Base-by-base conservation (phyloP, 2,888 invertebrate species). In the Sarcophaga subvicina region DNA sequence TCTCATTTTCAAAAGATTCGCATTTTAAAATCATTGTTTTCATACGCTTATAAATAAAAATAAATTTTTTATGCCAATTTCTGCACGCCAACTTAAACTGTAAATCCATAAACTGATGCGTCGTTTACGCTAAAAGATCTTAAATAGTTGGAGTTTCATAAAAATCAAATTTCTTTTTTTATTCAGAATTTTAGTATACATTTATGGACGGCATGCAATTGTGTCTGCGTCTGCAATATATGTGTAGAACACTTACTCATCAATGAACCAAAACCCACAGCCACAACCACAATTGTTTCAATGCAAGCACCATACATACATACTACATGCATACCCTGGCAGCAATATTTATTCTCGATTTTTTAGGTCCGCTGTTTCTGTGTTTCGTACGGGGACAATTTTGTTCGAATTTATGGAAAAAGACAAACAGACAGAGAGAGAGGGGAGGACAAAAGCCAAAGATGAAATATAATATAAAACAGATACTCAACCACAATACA, bases 231-330 rank as follows among this genome's bases (percentile, higher is more conserved):
- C 22, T 54, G 54, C 54, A 54, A 54, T 54, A 37, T 37, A 37
- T 81, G 47, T 75, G 75, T 70, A 64, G 64, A 85, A 77, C 76
- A 80, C 80, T 85, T 85, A 76, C 45, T 72, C 71, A 76, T 87
- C 87, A 84, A 87, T 79, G 83, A 88, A 85, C 78, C 83, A 70
- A 78, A 83, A 79, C 66, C 67, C 62, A 70, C 54, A 81, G 11
- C 37, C 63, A 64, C 22, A 82, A 76, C 76, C 85, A 72, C 82
- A 85, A 85, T 87, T 67, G 79, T 80, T 82, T 81, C 59, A 69
- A 60, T 72, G 72, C 54, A 54, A 10, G 37, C 37, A 27, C 27
- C 27, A 3, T 27, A 27, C 37, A 37, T 6, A 37, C 37, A 37
- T 37, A 37, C 37, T 25, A 25, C 27, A 6, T 27, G 8, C 37